Evolutionary conservation across 2,797 vertebrate species (phyloP).

Genomic region (Brachyrhaphis roseni): DNA sequence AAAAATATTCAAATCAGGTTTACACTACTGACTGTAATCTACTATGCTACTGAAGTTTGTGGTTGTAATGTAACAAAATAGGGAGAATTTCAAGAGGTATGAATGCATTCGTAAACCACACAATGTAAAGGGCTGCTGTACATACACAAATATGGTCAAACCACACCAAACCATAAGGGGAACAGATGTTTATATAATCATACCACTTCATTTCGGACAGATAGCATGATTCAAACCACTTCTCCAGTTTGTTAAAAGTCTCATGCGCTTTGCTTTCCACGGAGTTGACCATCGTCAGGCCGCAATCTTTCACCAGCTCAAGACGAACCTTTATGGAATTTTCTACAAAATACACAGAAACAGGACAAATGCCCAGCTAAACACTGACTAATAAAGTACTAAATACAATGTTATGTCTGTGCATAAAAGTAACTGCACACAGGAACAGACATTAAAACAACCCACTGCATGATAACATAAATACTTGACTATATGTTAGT

Average conservation of each 20-base stretch:
- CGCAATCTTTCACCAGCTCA: slow-evolving; percentile 84
- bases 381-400: not conserved
- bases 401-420: not conserved
- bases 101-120: not conserved
- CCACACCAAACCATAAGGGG: not conserved
- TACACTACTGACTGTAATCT: not conserved
- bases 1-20: not conserved
- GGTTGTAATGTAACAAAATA: not conserved
- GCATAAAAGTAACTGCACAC: not conserved
- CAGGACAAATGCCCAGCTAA: slow-evolving; percentile 10
- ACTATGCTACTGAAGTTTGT: not conserved
- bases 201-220: slow-evolving; percentile 89
- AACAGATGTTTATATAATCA: slow-evolving; percentile 11
- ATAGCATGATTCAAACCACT: slow-evolving; percentile 82
- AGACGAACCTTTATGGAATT: slow-evolving; percentile 78
- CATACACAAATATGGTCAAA: not conserved
- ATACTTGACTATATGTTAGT: not conserved
- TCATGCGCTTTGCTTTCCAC: slow-evolving; percentile 78
- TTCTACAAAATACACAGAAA: slow-evolving; percentile 72
- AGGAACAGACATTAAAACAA: not conserved
- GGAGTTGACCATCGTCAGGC: slow-evolving; percentile 75
- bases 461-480: not conserved
- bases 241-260: slow-evolving; percentile 81
- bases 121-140: not conserved
- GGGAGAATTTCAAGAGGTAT: not conserved